These are phyloP conservation scores for Sthenelais limicola DNA, from an alignment of 2,888 invertebrate species.

Conservation along the genomic window DNA sequence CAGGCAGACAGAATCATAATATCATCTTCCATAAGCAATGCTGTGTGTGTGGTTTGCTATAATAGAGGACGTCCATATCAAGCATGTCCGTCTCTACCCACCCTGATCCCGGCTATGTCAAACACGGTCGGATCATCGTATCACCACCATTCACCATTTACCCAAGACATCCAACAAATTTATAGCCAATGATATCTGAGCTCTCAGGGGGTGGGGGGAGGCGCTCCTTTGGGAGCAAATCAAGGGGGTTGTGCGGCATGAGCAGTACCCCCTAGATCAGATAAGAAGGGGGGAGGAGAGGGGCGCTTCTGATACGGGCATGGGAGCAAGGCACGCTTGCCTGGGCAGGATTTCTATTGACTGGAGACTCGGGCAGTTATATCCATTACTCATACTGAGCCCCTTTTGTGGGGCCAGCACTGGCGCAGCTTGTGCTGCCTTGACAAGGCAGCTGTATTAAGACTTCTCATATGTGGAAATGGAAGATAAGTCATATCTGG, in stretches of 20 bases:
- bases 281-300: neutral
- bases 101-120: too few species aligned
- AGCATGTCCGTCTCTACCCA: slow-evolving; percentile 3
- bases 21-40: too few species aligned
- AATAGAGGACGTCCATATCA: too few species aligned
- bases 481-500: slow-evolving; percentile 38
- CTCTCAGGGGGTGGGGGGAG: neutral
- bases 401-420: too few species aligned
- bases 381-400: too few species aligned
- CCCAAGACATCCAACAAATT: slow-evolving; percentile 12
- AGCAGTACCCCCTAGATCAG: too few species aligned
- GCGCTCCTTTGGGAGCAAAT: neutral
- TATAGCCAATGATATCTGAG: slow-evolving; percentile 28
- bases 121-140: neutral
- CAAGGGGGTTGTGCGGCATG: neutral
- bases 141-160: slow-evolving; percentile 2
- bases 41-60: too few species aligned
- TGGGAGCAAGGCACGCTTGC: slow-evolving; percentile 7
- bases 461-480: slow-evolving; percentile 40
- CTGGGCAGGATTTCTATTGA: slow-evolving; percentile 29
- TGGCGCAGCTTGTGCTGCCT: slow-evolving; percentile 32
- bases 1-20: too few species aligned
- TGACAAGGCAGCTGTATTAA: slow-evolving; percentile 24
- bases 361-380: slow-evolving; percentile 14
- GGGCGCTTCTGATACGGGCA: neutral